Evolutionary conservation across 2,797 vertebrate genomes (phyloP), one percentile per base, ranked within the genome.

Genomic region (Hoplostethus mediterraneus): DNA sequence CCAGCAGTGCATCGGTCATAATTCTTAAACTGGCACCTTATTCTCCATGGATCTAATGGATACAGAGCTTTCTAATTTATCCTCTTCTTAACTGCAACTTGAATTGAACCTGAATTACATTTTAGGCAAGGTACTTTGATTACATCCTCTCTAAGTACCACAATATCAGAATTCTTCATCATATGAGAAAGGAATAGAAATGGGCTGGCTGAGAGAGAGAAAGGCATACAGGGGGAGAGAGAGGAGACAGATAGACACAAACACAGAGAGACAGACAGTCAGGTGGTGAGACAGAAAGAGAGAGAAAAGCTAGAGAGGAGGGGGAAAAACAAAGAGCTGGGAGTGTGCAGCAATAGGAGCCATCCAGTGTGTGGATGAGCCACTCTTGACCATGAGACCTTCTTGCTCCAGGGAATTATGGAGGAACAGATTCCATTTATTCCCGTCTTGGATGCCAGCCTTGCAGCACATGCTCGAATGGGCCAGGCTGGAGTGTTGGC

Each of bases 1-100:
- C 71, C 73, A 67, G 48, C 71, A 62, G 68, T 64, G 74, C 75
- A 83, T 87, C 80, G 52, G 80, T 89, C 85, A 85, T 83, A 83
- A 89, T 88, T 90, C 83, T 87, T 65, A 62, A 60, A 47, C 57
- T 79, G 76, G 36, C 79, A 75, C 79, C 60, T 73, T 74, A 55
- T 81, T 80, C 80, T 62, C 30, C 5, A 2, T 44, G 48, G 63
- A 40, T 77, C 77, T 87, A 82, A 87, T 84, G 80, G 63, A 69
- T 67, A 75, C 66, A 54, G 68, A 73, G 76, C 25, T 81, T 73
- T 75, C 75, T 67, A 77, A 84, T 85, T 49, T 71, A 87, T 83
- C 31, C 38, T 71, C 60, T 67, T 68, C 53, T 77, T 85, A 79
- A 86, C 77, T 57, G 71, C 63, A 82, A 82, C 80, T 28, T 28